These are phyloP conservation scores for Discoglossus pictus DNA, from an alignment of 2,797 vertebrate species.

Conservation along the genomic window DNA sequence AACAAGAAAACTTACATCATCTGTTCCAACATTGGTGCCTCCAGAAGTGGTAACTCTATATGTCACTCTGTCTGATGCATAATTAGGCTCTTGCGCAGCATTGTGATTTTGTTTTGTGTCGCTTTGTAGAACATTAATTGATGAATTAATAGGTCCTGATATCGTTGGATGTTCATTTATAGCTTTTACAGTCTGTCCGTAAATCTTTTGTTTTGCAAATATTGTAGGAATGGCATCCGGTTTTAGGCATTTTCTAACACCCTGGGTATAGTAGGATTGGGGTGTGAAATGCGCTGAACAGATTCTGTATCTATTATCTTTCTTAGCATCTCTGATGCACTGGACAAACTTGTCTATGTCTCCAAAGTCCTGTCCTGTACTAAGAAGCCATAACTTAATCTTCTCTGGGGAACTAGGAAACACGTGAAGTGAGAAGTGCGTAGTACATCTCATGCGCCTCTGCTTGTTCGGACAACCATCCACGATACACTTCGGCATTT, in stretches of 20 bases:
- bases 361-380: slow-evolving; percentile 3
- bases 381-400: slow-evolving; percentile 24
- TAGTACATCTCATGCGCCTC: not conserved
- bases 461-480: slow-evolving; percentile 6
- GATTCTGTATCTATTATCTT: slow-evolving; percentile 10
- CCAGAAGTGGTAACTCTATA: too few species aligned
- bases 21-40: too few species aligned
- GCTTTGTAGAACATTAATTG: too few species aligned
- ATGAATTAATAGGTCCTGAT: too few species aligned
- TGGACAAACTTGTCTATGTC: slow-evolving; percentile 3
- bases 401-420: slow-evolving; percentile 8
- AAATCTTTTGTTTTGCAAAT: not conserved
- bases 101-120: too few species aligned
- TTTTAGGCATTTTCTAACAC: slow-evolving; percentile 16
- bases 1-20: too few species aligned
- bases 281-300: slow-evolving; percentile 36
- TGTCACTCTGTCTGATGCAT: too few species aligned
- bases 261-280: slow-evolving; percentile 12
- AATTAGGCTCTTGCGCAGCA: too few species aligned
- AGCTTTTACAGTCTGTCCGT: too few species aligned
- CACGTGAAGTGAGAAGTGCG: slow-evolving; percentile 6
- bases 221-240: slow-evolving; percentile 17
- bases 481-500: slow-evolving; percentile 36
- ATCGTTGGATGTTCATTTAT: too few species aligned
- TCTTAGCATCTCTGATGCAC: slow-evolving; percentile 5